phyloP scores from a whole-genome alignment of 2,888 invertebrate species.

The Molanna angustata region DNA sequence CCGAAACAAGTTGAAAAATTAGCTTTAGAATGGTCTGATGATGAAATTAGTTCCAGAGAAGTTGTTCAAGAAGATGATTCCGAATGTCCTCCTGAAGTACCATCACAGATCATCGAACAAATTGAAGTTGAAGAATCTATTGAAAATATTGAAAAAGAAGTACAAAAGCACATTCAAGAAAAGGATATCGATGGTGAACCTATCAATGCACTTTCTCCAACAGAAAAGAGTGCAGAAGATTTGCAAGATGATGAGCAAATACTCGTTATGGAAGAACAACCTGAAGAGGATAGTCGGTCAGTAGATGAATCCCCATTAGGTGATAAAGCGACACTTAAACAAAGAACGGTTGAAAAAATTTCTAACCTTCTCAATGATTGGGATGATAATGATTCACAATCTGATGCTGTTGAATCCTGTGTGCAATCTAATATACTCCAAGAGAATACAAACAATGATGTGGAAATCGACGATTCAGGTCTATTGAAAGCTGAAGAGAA shows the following conservation, averaged over 20 bases:
- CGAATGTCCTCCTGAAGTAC: constrained; percentile 13
- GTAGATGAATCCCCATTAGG: constrained; percentile 17
- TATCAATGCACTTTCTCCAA: background rate
- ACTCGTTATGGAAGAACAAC: constrained; percentile 30
- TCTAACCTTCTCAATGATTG: constrained; percentile 51
- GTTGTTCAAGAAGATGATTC: constrained; percentile 10
- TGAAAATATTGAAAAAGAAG: constrained; percentile 51
- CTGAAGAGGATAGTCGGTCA: constrained; percentile 29
- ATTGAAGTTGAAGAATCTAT: constrained; percentile 45
- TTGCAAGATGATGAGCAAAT: constrained; percentile 26
- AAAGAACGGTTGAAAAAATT: constrained; percentile 40
- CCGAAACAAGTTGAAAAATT: constrained; percentile 20
- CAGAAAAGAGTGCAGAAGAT: constrained; percentile 16
- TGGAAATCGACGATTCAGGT: constrained; percentile 45
- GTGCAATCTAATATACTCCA: too few relatives aligned
- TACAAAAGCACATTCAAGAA: constrained; percentile 44
- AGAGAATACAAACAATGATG: constrained; percentile 6
- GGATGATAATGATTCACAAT: constrained; percentile 53
- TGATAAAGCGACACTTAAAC: constrained; percentile 8
- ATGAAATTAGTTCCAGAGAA: constrained; percentile 17
- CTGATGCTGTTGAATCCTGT: constrained; percentile 19
- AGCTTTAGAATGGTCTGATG: constrained; percentile 24
- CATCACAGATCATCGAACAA: too few relatives aligned
- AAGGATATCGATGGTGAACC: background rate
- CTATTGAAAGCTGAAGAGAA: constrained; percentile 39